A percentile compares a stretch with the other conserved stretches of the same genome.
Evolutionary conservation across 2,113 vertebrate species (phyloP).

Genomic region (Alethe castanea): DNA sequence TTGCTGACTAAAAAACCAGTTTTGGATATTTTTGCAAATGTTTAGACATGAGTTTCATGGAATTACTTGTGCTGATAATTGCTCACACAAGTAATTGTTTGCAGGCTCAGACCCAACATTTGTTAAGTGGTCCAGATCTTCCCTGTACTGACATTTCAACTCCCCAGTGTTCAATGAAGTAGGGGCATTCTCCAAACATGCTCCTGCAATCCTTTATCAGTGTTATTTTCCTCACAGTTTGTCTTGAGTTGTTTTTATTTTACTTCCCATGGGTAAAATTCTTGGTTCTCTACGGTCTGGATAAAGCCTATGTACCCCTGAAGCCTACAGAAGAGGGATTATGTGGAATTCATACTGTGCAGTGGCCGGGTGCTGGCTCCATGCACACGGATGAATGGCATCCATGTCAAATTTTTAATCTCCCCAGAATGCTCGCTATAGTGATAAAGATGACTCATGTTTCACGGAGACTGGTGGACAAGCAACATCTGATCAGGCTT

Average conservation of each 20-base stretch:
- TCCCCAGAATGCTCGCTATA: neutral
- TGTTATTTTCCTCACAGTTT: conserved; percentile 14
- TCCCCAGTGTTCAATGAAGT: neutral
- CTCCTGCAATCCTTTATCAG: neutral
- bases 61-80: neutral
- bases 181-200: neutral
- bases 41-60: neutral
- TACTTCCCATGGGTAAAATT: conserved; percentile 46
- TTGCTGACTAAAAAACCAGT: neutral
- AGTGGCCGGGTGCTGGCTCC: neutral
- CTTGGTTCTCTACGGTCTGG: neutral
- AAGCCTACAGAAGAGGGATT: conserved; percentile 34
- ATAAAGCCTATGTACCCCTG: neutral
- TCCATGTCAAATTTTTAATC: conserved; percentile 40
- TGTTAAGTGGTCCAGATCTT: neutral
- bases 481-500: conserved; percentile 28
- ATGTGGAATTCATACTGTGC: neutral
- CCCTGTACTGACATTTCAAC: neutral
- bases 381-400: conserved; percentile 20
- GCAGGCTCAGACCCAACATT: neutral
- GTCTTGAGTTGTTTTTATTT: conserved; percentile 41
- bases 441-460: conserved; percentile 21
- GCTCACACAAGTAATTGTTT: neutral
- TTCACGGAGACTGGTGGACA: neutral
- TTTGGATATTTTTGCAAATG: neutral